Conservation (phyloP, 2,797 vertebrate genomes). For the Threskiornis aethiopicus region DNA sequence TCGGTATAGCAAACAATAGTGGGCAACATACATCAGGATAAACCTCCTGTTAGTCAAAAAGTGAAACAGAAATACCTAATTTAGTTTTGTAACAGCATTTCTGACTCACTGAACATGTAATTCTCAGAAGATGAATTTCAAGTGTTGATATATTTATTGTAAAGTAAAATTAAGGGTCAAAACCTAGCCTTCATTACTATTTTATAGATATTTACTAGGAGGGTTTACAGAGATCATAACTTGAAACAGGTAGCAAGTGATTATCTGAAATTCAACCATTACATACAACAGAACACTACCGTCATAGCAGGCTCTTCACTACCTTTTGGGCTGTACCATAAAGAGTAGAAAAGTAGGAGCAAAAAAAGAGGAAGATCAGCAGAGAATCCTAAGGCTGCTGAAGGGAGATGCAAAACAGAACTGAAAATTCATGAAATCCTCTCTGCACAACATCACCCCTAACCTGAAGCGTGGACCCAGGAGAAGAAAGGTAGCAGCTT, state of each 20-base stretch:
- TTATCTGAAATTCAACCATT: neutral
- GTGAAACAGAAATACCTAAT: neutral
- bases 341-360: neutral
- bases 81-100: neutral
- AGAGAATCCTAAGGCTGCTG: neutral
- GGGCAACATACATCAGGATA: neutral
- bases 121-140: slow-evolving; percentile 5
- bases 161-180: slow-evolving; percentile 37
- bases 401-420: neutral
- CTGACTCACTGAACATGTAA: neutral
- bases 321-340: neutral
- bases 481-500: neutral
- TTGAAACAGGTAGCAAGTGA: slow-evolving; percentile 15
- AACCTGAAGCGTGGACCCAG: neutral
- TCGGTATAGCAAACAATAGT: neutral
- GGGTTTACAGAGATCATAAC: neutral
- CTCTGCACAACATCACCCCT: neutral
- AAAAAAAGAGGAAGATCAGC: neutral
- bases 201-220: slow-evolving; percentile 18
- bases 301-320: neutral
- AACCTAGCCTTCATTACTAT: neutral
- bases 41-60: neutral
- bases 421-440: neutral
- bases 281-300: neutral
- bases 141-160: neutral